Evolutionary conservation across 2,888 invertebrate genomes (phyloP).

Genomic region (Callosobruchus maculatus): DNA sequence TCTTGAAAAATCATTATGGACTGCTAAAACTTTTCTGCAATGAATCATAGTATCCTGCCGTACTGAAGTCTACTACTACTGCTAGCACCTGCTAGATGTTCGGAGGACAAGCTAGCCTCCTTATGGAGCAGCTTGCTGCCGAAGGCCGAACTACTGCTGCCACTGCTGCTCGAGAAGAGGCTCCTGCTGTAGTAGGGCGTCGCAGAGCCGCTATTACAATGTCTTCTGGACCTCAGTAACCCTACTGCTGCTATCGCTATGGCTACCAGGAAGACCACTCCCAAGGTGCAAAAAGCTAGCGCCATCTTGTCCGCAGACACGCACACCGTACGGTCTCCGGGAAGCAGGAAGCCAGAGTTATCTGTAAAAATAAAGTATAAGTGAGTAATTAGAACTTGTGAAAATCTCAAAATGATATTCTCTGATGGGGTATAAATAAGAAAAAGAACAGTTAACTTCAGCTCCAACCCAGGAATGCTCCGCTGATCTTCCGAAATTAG

Average conservation of each 20-base stretch:
- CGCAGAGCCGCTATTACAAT: constrained; percentile 36
- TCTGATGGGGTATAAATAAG: too few relatives aligned
- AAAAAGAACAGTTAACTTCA: too few relatives aligned
- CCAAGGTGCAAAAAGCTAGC: constrained; percentile 68
- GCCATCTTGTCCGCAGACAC: constrained; percentile 75
- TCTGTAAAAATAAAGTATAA: constrained; percentile 28
- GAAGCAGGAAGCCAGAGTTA: constrained; percentile 38
- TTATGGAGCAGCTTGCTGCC: constrained; percentile 60
- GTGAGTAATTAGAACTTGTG: too few relatives aligned
- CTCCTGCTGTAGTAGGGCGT: constrained; percentile 61
- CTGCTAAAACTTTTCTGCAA: too few relatives aligned
- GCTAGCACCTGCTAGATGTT: constrained; percentile 36
- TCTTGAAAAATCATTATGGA: too few relatives aligned
- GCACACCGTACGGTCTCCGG: constrained; percentile 65
- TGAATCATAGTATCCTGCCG: constrained; percentile 38
- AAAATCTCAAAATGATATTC: too few relatives aligned
- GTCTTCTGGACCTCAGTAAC: constrained; percentile 58
- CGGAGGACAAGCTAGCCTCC: constrained; percentile 57
- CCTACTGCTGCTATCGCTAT: constrained; percentile 67
- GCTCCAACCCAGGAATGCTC: too few relatives aligned
- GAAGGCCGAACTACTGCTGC: constrained; percentile 56
- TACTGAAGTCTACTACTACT: constrained; percentile 34
- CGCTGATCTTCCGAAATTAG: too few relatives aligned
- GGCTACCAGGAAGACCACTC: constrained; percentile 68
- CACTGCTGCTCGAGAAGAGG: constrained; percentile 58